Evolutionary conservation across 2,888 invertebrate genomes (phyloP), one percentile per base, ranked within the genome.

Genomic region (Synergus laeviventris): DNA sequence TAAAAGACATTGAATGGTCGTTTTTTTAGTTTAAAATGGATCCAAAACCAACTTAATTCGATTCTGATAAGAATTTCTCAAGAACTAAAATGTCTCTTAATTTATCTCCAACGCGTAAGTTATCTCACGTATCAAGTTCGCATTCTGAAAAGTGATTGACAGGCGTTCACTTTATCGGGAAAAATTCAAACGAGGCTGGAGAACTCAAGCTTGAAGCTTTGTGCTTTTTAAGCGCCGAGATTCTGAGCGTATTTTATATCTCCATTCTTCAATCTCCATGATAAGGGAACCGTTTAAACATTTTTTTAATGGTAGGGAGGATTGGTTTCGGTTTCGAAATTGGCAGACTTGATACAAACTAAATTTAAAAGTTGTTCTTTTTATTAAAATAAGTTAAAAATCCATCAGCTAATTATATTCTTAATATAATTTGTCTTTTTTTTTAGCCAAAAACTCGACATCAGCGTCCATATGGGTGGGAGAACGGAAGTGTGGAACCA

Each of bases 401-500:
- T 11, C 42, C 9, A 14, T 3, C 14, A 42, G 12, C 2, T 12
- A 42, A 42, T 42, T 12, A 42, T 0, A 42, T 12, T 42, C 2
- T 31, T 31, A 31, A 31, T 31, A 31, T 12, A 56, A 9, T 45
- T 66, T 74, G 66, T 49, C 18, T 73, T 62, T 64, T 1, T 84
- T 92, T 92, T 81, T 91, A 95, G 95, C 95, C 95, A 45, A 95
- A 95, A 92, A 95, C 95, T 56, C 93, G 94, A 84, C 95, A 95
- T 86, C 95, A 94, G 89, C 93, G 95, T 83, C 95, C 95, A 8
- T 95, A 94, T 86, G 95, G 95, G 38, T 95, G 95, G 95, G 94
- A 95, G 85, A 93, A 93, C 83, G 87, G 90, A 21, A 80, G 84
- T 79, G 77, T 81, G 73, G 87, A 88, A 42, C 85, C 87, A 8